Evolutionary conservation across 2,797 vertebrate species (phyloP), one percentile per base, ranked within the genome.

Genomic region (Alcedo quadribrachys): DNA sequence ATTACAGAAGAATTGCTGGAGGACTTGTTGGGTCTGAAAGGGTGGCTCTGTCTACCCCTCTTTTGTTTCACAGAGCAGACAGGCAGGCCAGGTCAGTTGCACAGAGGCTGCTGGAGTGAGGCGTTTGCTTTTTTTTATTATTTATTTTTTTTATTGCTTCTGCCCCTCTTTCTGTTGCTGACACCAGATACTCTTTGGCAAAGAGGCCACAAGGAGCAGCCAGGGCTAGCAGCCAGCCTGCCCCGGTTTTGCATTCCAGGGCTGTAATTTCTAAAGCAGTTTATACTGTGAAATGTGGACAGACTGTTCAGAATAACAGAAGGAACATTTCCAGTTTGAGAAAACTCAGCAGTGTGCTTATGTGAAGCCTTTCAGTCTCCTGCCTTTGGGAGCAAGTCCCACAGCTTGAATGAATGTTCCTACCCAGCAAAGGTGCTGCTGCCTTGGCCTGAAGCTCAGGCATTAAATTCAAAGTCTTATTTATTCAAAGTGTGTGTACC

Each of bases 231-330:
- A 63, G 89, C 95, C 94, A 95, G 70, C 58, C 85, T 40, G 3
- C 57, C 60, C 68, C 6, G 9, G 53, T 28, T 96, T 91, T 94
- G 71, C 86, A 71, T 95, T 96, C 93, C 92, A 85, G 87, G 60
- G 9, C 94, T 84, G 71, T 84, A 81, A 90, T 96, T 95, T 85
- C 77, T 86, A 85, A 93, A 90, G 91, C 85, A 90, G 73, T 67
- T 92, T 63, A 32, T 92, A 75, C 82, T 1, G 9, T 91, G 78
- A 85, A 81, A 68, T 30, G 33, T 81, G 85, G 93, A 94, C 93
- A 94, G 84, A 87, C 48, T 96, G 94, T 96, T 95, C 92, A 90
- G 87, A 96, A 94, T 88, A 95, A 87, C 89, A 94, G 83, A 50
- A 75, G 57, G 75, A 92, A 85, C 0, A 0, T 89, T 96, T 93